A percentile compares a stretch with the other conserved stretches of the same genome.
phyloP scores from a whole-genome alignment of 92 coral and sea anemone genomes.

The Zoanthus sansibaricus region DNA sequence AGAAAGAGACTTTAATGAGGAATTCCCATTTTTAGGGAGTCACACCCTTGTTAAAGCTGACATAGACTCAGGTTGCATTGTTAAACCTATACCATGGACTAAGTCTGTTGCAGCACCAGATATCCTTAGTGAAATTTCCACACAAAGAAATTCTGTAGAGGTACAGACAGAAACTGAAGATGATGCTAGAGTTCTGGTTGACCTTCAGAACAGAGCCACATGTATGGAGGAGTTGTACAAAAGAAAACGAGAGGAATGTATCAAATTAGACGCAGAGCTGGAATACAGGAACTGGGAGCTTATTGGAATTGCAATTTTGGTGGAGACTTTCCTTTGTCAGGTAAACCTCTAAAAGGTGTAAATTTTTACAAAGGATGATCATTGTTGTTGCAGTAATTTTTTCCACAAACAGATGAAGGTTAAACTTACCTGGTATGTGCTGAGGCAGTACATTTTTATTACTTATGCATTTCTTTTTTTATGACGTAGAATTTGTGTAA shows the following conservation, averaged over 20 bases:
- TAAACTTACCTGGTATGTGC: no score
- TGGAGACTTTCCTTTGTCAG: constrained; percentile 60
- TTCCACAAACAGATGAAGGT: no score
- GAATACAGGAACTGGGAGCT: constrained; percentile 57
- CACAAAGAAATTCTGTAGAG: constrained; percentile 78
- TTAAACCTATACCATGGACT: constrained; percentile 19
- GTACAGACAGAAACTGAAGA: constrained; percentile 84
- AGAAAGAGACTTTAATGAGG: constrained; percentile 43
- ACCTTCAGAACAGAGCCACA: constrained; percentile 65
- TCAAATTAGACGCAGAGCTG: constrained; percentile 65
- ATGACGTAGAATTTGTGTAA: no score
- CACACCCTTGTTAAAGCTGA: not conserved
- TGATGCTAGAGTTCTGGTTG: constrained; percentile 54
- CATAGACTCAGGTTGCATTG: not conserved
- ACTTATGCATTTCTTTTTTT: no score
- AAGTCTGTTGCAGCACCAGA: constrained; percentile 74
- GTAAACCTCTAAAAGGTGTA: constrained; percentile 36
- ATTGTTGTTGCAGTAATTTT: no score
- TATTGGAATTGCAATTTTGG: constrained; percentile 72
- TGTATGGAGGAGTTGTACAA: constrained; percentile 66
- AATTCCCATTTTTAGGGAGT: constrained; percentile 41
- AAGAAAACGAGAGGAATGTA: constrained; percentile 63
- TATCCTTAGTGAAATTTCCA: constrained; percentile 84
- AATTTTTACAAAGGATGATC: not conserved
- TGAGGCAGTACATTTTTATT: no score